These are phyloP conservation scores for Thamnophis elegans DNA, from an alignment of 2,797 vertebrate genomes.

Conservation along the genomic window DNA sequence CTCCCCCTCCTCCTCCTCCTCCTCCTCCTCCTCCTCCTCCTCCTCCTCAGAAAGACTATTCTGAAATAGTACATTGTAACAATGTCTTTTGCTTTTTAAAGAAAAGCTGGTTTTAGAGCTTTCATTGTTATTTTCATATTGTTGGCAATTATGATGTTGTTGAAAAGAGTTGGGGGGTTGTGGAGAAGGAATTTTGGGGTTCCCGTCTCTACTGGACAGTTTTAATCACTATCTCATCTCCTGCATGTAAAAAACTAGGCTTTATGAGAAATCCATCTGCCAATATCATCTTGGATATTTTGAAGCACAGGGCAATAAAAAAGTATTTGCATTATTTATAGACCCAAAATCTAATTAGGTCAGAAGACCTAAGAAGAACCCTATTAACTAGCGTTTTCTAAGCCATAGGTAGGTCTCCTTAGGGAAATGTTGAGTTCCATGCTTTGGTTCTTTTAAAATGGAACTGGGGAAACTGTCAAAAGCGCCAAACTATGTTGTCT, in stretches of 20 bases:
- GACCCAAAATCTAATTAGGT: slow-evolving; percentile 7
- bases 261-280: neutral
- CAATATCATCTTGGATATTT: neutral
- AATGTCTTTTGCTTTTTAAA: neutral
- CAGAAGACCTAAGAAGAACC: no score
- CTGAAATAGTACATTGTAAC: neutral
- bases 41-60: neutral
- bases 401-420: neutral
- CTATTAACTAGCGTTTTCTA: neutral
- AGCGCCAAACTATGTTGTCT: accelerated
- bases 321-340: neutral
- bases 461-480: neutral
- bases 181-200: neutral
- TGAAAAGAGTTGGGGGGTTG: neutral
- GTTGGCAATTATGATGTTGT: no score
- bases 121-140: neutral
- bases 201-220: neutral
- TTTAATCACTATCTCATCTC: neutral
- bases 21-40: no score
- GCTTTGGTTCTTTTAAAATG: neutral
- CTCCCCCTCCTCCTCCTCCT: no score
- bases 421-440: neutral
- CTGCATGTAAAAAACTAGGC: neutral
- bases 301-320: neutral
- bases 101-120: neutral